Evolutionary conservation across 2,113 vertebrate genomes (phyloP).

Genomic region (Madoqua kirkii): DNA sequence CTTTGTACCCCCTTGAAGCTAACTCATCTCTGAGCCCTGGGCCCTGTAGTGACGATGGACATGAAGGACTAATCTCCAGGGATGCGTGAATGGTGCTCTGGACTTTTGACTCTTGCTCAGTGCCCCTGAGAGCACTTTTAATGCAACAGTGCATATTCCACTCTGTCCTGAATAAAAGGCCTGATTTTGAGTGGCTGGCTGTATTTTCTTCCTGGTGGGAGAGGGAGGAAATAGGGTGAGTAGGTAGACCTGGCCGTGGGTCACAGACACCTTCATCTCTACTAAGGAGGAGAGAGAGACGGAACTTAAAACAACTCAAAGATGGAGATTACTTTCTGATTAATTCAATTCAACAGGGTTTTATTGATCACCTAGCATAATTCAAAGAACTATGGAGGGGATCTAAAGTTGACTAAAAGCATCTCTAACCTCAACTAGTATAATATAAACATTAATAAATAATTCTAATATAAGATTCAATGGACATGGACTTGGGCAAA

Average conservation of each 20-base stretch:
- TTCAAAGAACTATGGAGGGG: neutral
- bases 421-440: neutral
- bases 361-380: neutral
- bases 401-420: neutral
- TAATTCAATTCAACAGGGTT: neutral
- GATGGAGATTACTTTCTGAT: neutral
- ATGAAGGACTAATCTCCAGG: neutral
- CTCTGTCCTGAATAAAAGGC: slow-evolving; percentile 61
- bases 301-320: neutral
- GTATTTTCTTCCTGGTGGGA: neutral
- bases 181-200: neutral
- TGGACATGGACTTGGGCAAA: neutral
- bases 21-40: slow-evolving; percentile 1
- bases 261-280: neutral
- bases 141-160: neutral
- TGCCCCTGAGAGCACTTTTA: neutral
- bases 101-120: neutral
- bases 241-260: neutral
- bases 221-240: neutral
- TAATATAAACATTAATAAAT: neutral
- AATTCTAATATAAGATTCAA: neutral
- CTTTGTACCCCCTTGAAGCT: neutral
- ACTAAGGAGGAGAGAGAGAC: neutral
- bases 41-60: neutral
- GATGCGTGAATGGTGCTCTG: neutral